These are phyloP conservation scores for Dolichotis patagonum DNA, from an alignment of 2,113 vertebrate species.

Conservation along the genomic window DNA sequence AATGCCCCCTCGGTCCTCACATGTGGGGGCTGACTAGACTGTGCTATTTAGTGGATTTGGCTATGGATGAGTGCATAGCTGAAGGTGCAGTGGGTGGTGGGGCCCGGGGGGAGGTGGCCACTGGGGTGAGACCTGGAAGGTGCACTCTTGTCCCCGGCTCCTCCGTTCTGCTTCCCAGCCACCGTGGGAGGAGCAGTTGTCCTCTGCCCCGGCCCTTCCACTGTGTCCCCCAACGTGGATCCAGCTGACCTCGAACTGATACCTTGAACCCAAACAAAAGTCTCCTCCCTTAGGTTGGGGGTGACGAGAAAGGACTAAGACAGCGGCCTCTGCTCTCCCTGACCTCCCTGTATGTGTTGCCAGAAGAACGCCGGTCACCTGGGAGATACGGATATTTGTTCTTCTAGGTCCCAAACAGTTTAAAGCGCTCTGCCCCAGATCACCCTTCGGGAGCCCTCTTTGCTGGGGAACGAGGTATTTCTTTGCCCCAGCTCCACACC, in stretches of 20 bases:
- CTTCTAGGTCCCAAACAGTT: not conserved
- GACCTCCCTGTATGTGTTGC: not conserved
- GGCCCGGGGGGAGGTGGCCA: not conserved
- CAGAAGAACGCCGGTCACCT: not conserved
- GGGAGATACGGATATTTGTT: not conserved
- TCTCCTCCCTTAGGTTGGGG: not conserved
- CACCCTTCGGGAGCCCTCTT: not conserved
- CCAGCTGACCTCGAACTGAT: not conserved
- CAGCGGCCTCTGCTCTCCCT: not conserved
- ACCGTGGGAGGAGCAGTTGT: not conserved
- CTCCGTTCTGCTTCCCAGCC: not conserved
- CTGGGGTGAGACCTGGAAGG: not conserved
- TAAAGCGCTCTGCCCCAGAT: not conserved
- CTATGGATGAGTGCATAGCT: rapidly evolving
- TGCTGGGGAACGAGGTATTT: not conserved
- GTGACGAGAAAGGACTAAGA: not conserved
- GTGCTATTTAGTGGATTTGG: not conserved
- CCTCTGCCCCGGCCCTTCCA: not conserved
- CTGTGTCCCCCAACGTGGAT: not conserved
- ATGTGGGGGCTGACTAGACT: not conserved
- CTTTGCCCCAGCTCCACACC: not conserved
- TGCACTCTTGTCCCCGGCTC: not conserved
- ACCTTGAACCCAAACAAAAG: no score
- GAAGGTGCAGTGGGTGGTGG: not conserved
- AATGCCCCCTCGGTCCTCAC: not conserved